A percentile compares a stretch with the other conserved stretches of the same genome.
phyloP scores from a whole-genome alignment of 2,888 invertebrate species.

The Antitype chi region DNA sequence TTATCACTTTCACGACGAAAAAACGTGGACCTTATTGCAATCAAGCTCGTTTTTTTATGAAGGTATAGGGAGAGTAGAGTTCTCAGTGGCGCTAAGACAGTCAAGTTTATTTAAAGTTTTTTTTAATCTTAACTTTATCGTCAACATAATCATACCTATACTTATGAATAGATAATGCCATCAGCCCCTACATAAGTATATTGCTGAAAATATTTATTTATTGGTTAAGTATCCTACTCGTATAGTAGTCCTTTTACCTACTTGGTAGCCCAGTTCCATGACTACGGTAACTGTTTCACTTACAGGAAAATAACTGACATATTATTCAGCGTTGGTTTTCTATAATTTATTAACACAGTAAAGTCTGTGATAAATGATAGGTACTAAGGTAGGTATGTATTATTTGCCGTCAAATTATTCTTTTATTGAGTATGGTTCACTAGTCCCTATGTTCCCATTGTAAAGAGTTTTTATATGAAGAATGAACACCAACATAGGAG shows the following conservation, averaged over 20 bases:
- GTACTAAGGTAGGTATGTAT: neutral
- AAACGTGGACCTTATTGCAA: slow-evolving; percentile 6
- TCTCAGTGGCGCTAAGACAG: neutral
- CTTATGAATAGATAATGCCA: neutral
- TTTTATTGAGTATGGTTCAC: slow-evolving; percentile 6
- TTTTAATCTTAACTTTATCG: no score
- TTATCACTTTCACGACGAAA: neutral
- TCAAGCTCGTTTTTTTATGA: neutral
- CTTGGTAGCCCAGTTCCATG: no score
- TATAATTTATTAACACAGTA: neutral
- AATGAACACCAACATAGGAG: neutral
- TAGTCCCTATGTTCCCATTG: neutral
- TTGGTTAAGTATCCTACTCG: neutral
- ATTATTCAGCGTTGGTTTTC: neutral
- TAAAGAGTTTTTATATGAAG: neutral
- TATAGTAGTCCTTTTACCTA: neutral
- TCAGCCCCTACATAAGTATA: neutral
- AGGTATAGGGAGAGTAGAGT: neutral
- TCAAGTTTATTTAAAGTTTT: neutral
- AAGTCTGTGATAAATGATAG: neutral
- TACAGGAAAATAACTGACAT: neutral
- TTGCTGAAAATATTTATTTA: neutral
- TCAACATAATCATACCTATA: neutral
- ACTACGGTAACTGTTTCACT: slow-evolving; percentile 8
- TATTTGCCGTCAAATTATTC: neutral